phyloP scores from a whole-genome alignment of 2,113 vertebrate species.

The Argyrosomus japonicus region DNA sequence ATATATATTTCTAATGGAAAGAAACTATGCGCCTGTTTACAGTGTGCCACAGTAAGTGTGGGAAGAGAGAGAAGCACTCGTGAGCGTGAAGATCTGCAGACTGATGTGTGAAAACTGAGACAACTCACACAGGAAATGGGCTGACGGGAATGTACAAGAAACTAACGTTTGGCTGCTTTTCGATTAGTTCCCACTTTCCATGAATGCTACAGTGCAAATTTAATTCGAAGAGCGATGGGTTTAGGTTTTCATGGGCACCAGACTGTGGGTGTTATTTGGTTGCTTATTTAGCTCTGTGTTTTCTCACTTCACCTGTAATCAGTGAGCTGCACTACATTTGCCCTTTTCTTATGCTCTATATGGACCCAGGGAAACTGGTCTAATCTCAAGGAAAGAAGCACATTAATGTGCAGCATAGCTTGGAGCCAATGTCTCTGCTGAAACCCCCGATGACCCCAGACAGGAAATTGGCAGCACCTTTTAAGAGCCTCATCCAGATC shows the following conservation, averaged over 20 bases:
- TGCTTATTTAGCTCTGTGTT: conserved; percentile 12
- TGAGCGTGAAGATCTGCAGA: conserved; percentile 27
- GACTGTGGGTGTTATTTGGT: conserved; percentile 6
- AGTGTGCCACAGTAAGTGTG: background rate
- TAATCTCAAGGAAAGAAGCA: conserved; percentile 31
- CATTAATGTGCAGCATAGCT: conserved; percentile 32
- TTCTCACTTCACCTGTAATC: conserved; percentile 26
- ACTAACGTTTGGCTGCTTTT: conserved; percentile 50
- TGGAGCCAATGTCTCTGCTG: conserved; percentile 24
- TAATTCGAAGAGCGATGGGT: conserved; percentile 17
- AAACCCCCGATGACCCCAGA: conserved; percentile 37
- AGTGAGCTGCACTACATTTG: conserved; percentile 10
- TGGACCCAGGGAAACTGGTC: background rate
- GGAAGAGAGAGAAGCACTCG: background rate
- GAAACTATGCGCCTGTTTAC: background rate
- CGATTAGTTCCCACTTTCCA: conserved; percentile 47
- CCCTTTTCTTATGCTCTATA: conserved; percentile 7
- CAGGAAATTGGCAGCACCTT: conserved; percentile 58
- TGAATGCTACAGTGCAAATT: conserved; percentile 31
- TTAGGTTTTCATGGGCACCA: conserved; percentile 11
- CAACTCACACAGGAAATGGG: conserved; percentile 43
- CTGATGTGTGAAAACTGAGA: conserved; percentile 54
- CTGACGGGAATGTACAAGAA: conserved; percentile 13
- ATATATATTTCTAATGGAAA: too few species aligned
- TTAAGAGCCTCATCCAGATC: conserved; percentile 52